phyloP scores from a whole-genome alignment of 2,113 vertebrate genomes.

The Mustela lutreola region DNA sequence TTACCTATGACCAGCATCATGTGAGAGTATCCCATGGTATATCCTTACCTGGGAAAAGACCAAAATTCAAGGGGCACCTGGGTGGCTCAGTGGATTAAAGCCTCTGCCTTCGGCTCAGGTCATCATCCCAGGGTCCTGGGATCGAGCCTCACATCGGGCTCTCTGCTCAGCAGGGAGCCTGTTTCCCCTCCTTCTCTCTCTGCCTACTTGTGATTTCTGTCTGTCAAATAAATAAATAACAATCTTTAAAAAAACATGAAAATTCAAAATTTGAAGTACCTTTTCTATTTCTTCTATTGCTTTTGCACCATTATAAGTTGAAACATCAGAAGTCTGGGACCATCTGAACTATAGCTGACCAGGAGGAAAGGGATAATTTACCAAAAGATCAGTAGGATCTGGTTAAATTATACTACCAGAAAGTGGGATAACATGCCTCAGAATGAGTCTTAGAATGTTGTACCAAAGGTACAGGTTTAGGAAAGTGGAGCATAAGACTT shows the following conservation, averaged over 20 bases:
- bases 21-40: background rate
- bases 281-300: background rate
- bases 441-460: background rate
- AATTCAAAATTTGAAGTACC: background rate
- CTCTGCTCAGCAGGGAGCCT: too few species aligned
- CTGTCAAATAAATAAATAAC: too few species aligned
- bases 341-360: accelerated
- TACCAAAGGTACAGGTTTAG: accelerated
- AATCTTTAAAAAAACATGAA: background rate
- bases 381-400: background rate
- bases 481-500: background rate
- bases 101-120: too few species aligned
- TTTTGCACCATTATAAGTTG: background rate
- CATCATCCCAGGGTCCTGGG: too few species aligned
- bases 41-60: background rate
- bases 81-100: too few species aligned
- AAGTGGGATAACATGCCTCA: background rate
- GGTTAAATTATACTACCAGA: background rate
- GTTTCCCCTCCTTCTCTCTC: too few species aligned
- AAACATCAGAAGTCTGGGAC: background rate
- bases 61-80: background rate
- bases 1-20: background rate
- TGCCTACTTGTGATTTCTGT: too few species aligned
- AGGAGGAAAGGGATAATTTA: background rate
- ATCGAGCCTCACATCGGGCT: too few species aligned